These are phyloP conservation scores for Neria commutata DNA, from an alignment of 2,888 invertebrate genomes.

Conservation along the genomic window DNA sequence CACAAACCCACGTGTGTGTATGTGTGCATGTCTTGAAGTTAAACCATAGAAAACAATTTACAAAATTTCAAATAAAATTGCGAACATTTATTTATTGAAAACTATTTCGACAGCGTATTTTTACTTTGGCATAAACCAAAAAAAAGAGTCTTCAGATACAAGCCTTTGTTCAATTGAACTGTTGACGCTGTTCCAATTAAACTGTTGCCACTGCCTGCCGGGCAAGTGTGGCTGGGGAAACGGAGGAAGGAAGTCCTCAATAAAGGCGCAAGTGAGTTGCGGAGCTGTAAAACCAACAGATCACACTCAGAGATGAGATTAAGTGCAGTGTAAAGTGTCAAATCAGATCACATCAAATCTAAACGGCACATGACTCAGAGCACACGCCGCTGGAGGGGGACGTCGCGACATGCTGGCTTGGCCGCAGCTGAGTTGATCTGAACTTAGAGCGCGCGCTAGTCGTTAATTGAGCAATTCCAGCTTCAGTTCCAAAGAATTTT, in stretches of 20 bases:
- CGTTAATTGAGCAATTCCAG: too few species aligned
- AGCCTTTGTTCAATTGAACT: slow-evolving; percentile 46
- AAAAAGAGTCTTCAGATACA: background rate
- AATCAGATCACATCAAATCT: slow-evolving; percentile 49
- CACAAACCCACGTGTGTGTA: slow-evolving; percentile 27
- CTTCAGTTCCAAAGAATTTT: too few species aligned
- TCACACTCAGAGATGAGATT: slow-evolving; percentile 32
- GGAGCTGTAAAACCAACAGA: background rate
- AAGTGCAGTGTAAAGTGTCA: slow-evolving; percentile 42
- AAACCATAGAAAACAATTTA: slow-evolving; percentile 2
- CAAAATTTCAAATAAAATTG: slow-evolving; percentile 2
- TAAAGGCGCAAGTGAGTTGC: slow-evolving; percentile 32
- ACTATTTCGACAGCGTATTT: background rate
- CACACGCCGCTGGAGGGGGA: slow-evolving; percentile 45
- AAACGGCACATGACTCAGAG: slow-evolving; percentile 50
- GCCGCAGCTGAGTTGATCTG: background rate
- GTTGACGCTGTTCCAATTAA: slow-evolving; percentile 48
- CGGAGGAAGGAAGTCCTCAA: slow-evolving; percentile 56
- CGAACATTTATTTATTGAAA: background rate
- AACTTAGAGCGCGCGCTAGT: too few species aligned
- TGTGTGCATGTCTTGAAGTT: slow-evolving; percentile 4
- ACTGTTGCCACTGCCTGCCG: slow-evolving; percentile 53
- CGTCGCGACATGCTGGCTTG: background rate
- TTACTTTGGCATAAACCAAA: background rate
- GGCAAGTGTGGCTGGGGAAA: too few species aligned